Base-by-base conservation (phyloP, 1,140 invertebrate genomes). In the Eumeta japonica region DNA sequence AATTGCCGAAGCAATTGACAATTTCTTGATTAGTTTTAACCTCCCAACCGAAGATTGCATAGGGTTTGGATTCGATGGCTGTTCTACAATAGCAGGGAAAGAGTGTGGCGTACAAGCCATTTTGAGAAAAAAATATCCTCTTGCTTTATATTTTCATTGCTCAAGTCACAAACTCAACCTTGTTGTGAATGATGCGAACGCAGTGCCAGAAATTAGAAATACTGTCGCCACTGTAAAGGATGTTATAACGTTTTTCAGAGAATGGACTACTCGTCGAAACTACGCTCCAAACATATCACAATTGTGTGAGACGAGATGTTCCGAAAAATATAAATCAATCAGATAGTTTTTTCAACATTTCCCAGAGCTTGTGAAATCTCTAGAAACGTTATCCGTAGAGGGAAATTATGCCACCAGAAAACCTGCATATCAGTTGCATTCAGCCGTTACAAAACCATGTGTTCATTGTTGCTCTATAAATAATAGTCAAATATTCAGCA, bases 91-190 rank as follows among this genome's bases (percentile, higher is more conserved):
- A n/a, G n/a, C 56, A 11, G 58, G 52, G 37, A 57, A 59, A 39
- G 50, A 59, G 3, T 45, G 35, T 24, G 57, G 58, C 4, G 53
- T 64, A 18, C 53, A 58, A 52, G 35, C 28, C 12, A 52, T 61
- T 36, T 34, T 68, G 14, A 46, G 46, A 27, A 39, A 57, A 45
- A 58, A 56, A 39, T 58, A 63, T 38, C 36, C 38, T 2, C 58
- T 51, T 50, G 60, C 57, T 7, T 35, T 58, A 14, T 64, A 40
- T 39, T 62, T 67, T 49, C 58, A 70, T 50, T 67, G 55, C 34
- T 41, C 55, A 15, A 47, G 17, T 35, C 66, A 68, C 37, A 62
- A 52, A 47, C 43, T 71, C 28, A 65, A 68, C 50, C 42, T 67
- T 28, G 57, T 68, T 11, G 39, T 62, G 3, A 67, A 62, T 54